A percentile compares a stretch with the other conserved stretches of the same genome.
phyloP scores from a whole-genome alignment of 2,797 vertebrate species.

The Coregonus sp. region DNA sequence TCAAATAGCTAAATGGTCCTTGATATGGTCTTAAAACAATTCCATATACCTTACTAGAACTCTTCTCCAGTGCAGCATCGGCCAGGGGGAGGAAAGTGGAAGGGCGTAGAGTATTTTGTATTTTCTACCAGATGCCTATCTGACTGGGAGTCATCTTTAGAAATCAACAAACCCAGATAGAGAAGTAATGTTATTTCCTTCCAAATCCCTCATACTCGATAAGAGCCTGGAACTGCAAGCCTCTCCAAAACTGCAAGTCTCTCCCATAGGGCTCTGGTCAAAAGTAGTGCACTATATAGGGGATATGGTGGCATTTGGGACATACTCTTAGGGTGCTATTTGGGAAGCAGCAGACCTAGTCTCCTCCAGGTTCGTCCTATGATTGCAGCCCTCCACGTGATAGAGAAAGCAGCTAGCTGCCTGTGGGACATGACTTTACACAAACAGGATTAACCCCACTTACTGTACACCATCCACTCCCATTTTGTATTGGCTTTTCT shows the following conservation, averaged over 20 bases:
- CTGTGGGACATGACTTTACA: neutral
- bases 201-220: slow-evolving; percentile 61
- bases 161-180: slow-evolving; percentile 60
- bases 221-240: slow-evolving; percentile 44
- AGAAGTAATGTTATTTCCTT: slow-evolving; percentile 61
- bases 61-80: no score
- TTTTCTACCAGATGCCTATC: slow-evolving; percentile 66
- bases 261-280: no score
- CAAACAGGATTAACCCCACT: slow-evolving; percentile 10
- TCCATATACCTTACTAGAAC: no score
- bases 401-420: neutral
- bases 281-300: neutral
- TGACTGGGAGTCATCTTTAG: slow-evolving; percentile 38
- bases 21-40: no score
- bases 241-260: neutral
- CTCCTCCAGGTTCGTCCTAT: slow-evolving; percentile 6
- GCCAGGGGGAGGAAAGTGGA: no score
- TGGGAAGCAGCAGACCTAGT: slow-evolving; percentile 11
- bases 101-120: slow-evolving; percentile 62
- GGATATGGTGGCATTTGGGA: no score
- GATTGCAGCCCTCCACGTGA: neutral
- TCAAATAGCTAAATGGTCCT: no score
- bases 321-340: neutral
- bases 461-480: neutral
- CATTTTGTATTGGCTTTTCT: neutral